Evolutionary conservation across 2,888 invertebrate genomes (phyloP).

Genomic region (Euplagia quadripunctaria): DNA sequence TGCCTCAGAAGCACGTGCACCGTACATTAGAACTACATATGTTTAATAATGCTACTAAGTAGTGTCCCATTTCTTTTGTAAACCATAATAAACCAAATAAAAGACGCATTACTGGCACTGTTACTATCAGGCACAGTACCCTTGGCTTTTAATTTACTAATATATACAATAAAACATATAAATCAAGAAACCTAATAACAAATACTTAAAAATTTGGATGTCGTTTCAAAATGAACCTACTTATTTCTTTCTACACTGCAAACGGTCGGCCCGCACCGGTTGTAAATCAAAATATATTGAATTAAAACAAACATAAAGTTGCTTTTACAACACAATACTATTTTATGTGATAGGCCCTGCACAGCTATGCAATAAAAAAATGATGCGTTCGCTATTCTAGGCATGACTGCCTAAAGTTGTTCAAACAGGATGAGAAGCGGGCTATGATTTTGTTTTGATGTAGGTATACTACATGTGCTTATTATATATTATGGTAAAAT

Average conservation of each 20-base stretch:
- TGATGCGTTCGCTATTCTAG: slow-evolving; percentile 23
- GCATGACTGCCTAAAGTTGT: slow-evolving; percentile 22
- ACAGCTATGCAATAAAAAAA: slow-evolving; percentile 48
- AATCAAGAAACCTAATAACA: no score
- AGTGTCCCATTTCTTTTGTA: not conserved
- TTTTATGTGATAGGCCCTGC: slow-evolving; percentile 47
- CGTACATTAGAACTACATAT: no score
- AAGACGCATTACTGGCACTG: not conserved
- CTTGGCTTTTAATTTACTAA: no score
- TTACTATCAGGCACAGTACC: no score
- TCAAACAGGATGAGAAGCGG: not conserved
- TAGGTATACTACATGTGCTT: not conserved
- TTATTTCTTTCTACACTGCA: not conserved
- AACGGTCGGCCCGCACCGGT: slow-evolving; percentile 38
- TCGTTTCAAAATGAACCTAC: slow-evolving; percentile 9
- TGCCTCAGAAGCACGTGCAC: no score
- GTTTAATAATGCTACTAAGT: no score
- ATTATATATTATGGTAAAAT: not conserved
- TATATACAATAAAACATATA: no score
- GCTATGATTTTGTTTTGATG: slow-evolving; percentile 38
- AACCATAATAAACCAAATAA: no score
- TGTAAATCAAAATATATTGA: slow-evolving; percentile 69
- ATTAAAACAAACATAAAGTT: slow-evolving; percentile 58
- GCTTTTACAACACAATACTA: slow-evolving; percentile 55
- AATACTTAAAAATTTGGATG: not conserved